phyloP scores from a whole-genome alignment of 2,888 invertebrate species.

The Ennomos fuscantarius region DNA sequence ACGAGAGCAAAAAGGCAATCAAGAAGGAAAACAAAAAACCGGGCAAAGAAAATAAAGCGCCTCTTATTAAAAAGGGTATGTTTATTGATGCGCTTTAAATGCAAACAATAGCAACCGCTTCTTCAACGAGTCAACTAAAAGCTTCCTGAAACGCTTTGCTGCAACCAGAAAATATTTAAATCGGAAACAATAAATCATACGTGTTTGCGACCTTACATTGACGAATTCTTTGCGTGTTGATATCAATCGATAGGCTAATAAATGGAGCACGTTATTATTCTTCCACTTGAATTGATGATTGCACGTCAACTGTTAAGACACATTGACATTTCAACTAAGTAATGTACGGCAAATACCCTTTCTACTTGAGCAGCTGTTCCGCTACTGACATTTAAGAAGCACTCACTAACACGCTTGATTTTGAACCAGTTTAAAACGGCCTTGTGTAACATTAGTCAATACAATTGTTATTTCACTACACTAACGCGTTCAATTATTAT shows the following conservation, averaged over 20 bases:
- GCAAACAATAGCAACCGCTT: constrained; percentile 36
- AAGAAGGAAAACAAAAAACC: constrained; percentile 75
- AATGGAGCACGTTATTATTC: constrained; percentile 34
- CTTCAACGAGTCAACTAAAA: constrained; percentile 18
- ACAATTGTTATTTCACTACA: constrained; percentile 55
- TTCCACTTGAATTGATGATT: constrained; percentile 46
- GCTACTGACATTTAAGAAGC: constrained; percentile 73
- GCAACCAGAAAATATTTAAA: constrained; percentile 25
- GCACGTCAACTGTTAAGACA: constrained; percentile 47
- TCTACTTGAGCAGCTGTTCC: constrained; percentile 52
- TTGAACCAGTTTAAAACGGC: constrained; percentile 64
- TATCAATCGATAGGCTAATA: constrained; percentile 26
- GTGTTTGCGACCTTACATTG: constrained; percentile 27
- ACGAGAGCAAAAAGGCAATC: constrained; percentile 70
- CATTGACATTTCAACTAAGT: constrained; percentile 51
- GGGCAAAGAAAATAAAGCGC: constrained; percentile 74
- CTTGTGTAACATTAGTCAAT: constrained; percentile 61
- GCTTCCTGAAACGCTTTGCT: constrained; percentile 31
- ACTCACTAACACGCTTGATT: constrained; percentile 60
- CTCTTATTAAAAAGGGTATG: constrained; percentile 76
- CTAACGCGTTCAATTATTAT: constrained; percentile 51
- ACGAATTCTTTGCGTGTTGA: constrained; percentile 36
- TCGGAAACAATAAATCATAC: constrained; percentile 20
- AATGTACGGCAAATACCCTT: constrained; percentile 51
- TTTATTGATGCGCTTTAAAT: constrained; percentile 53